Evolutionary conservation across 2,797 vertebrate genomes (phyloP).

Genomic region (Philypnodon macrostomus): DNA sequence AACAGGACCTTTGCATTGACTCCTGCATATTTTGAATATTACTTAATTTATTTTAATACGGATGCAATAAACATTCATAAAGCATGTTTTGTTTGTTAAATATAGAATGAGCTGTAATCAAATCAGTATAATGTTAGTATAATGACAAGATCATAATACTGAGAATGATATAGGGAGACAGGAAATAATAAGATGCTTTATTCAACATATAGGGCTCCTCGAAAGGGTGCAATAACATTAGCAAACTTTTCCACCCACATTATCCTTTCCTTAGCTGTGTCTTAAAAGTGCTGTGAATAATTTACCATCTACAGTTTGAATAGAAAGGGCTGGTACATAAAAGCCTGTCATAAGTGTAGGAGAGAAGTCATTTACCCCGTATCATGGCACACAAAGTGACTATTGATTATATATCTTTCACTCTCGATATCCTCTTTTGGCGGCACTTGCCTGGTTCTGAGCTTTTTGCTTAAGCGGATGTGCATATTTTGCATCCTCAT

Average conservation of each 20-base stretch:
- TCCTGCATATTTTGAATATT: neutral
- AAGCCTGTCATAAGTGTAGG: conserved; percentile 34
- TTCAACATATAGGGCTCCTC: conserved; percentile 11
- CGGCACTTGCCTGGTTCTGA: conserved; percentile 40
- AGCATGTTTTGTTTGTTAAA: conserved; percentile 14
- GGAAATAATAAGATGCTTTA: conserved; percentile 26
- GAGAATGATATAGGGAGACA: conserved; percentile 13
- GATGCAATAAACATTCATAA: conserved; percentile 16
- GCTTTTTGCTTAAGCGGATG: conserved; percentile 67
- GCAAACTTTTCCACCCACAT: conserved; percentile 24
- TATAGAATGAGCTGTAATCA: conserved; percentile 21
- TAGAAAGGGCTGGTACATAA: conserved; percentile 36
- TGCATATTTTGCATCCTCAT: conserved; percentile 67
- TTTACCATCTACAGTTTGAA: conserved; percentile 40
- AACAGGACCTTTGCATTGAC: no score
- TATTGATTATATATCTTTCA: conserved; percentile 68
- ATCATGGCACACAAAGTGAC: conserved; percentile 42
- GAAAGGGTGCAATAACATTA: conserved; percentile 45
- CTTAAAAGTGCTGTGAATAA: conserved; percentile 60
- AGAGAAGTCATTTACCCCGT: conserved; percentile 32
- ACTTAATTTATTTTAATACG: neutral
- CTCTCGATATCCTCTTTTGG: conserved; percentile 51
- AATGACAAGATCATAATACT: neutral
- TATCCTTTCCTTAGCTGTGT: conserved; percentile 17
- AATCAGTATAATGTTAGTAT: conserved; percentile 1